phyloP scores from a whole-genome alignment of 2,888 invertebrate genomes.

The Torymus tubicola region DNA sequence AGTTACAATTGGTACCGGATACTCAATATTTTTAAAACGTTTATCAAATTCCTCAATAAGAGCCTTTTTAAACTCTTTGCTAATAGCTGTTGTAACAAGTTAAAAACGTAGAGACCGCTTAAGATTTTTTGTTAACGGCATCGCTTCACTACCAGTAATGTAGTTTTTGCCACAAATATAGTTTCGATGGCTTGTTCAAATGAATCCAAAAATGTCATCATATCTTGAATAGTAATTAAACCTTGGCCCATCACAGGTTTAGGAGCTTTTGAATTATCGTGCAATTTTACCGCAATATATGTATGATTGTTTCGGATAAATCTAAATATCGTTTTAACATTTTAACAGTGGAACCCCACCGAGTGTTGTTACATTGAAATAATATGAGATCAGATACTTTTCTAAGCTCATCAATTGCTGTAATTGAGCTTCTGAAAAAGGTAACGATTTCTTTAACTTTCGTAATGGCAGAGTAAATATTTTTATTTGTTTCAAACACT shows the following conservation, averaged over 20 bases:
- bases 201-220: conserved; percentile 60
- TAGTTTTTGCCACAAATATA: conserved; percentile 62
- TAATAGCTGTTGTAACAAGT: conserved; percentile 38
- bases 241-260: conserved; percentile 58
- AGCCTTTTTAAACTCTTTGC: conserved; percentile 29
- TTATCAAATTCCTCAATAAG: background rate
- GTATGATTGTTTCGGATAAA: conserved; percentile 50
- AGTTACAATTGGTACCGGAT: background rate
- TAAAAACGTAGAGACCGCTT: conserved; percentile 38
- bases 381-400: conserved; percentile 52
- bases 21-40: background rate
- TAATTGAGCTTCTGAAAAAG: conserved; percentile 59
- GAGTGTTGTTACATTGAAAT: conserved; percentile 58
- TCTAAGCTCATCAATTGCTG: conserved; percentile 58
- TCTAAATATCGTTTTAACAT: conserved; percentile 61
- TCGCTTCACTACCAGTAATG: conserved; percentile 58
- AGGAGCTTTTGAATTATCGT: conserved; percentile 50
- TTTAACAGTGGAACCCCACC: conserved; percentile 61
- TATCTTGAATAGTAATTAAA: conserved; percentile 59
- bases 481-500: conserved; percentile 49
- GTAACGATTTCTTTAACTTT: conserved; percentile 61
- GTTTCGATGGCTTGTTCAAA: conserved; percentile 62
- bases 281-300: conserved; percentile 59
- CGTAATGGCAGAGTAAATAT: conserved; percentile 38
- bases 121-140: conserved; percentile 57